Evolutionary conservation across 30 jellyfish, hydroid and myxozoan genomes (phyloP), one percentile per base, ranked within the genome.

Genomic region (Mastigias papua): DNA sequence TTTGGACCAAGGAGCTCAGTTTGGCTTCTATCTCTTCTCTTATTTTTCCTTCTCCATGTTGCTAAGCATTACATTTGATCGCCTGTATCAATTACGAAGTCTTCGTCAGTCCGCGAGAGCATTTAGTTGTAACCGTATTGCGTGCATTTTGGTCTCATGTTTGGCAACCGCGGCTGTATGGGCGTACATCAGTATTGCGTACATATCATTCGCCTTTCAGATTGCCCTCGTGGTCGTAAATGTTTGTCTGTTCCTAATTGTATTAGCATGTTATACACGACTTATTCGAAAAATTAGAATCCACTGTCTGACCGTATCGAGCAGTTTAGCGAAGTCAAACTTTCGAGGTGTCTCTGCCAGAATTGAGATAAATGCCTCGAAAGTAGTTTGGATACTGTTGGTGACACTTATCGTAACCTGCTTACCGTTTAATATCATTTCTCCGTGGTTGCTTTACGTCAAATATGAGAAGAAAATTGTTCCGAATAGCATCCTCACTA

Each of bases 41-140:
- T 82, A 82, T 48, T 67, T 82, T 60, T 82, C 91, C 42, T 82
- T 27, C 75, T 48, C 67, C 50, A 82, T 82, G 91, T 49, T 82
- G n/a, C 23, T 67, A 61, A 22, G 68, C 51, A 73, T 82, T 22
- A 22, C 91, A 13, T n/a, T 82, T 37, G 91, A 68, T 82, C 91
- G 91, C 33, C 54, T 63, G 76, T 27, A 63, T 19, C 91, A 82
- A 48, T 33, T 82, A 20, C 48, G 64, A 25, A 82, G 72, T 22
- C 75, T 82, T 35, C 70, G 80, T 3, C 57, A 20, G 28, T 75
- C 54, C 5, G 35, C 86, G 26, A 75, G 73, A 22, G 28, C 48
- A 1, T 27, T 75, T 1, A 75, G 51, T 5, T 8, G 51, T 1
- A 25, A 23, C 9, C 86, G 48, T 22, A 11, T 58, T 0, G 6